phyloP scores from a whole-genome alignment of 2,113 vertebrate species.

The Baryphthengus martii region DNA sequence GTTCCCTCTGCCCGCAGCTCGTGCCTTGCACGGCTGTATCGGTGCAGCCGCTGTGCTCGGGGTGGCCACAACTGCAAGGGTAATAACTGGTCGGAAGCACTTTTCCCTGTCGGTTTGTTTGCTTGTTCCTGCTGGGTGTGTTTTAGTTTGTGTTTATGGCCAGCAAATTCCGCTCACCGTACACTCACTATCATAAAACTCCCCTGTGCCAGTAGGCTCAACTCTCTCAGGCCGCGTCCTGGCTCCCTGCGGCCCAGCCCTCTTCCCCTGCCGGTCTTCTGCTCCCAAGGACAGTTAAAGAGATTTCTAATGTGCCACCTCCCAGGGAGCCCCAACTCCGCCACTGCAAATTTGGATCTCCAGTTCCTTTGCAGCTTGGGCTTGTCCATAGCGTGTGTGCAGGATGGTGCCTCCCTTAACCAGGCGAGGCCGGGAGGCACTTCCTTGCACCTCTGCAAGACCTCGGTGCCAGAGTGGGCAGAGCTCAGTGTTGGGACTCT shows the following conservation, averaged over 20 bases:
- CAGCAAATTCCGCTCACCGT: background rate
- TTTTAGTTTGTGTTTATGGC: background rate
- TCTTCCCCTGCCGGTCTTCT: background rate
- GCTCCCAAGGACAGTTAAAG: background rate
- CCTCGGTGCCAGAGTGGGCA: background rate
- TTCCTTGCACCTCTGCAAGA: background rate
- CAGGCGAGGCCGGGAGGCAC: fast-evolving
- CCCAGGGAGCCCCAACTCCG: background rate
- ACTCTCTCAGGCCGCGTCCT: background rate
- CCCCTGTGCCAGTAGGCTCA: fast-evolving
- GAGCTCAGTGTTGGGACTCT: background rate
- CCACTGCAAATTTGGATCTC: background rate
- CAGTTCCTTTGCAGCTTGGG: background rate
- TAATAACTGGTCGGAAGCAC: background rate
- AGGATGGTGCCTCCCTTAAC: background rate
- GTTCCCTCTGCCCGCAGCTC: fast-evolving
- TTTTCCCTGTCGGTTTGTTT: background rate
- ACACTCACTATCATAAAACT: background rate
- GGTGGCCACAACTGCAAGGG: background rate
- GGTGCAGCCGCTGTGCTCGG: fast-evolving
- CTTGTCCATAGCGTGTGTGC: fast-evolving
- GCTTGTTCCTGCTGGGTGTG: background rate
- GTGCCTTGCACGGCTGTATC: fast-evolving
- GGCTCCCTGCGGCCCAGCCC: background rate
- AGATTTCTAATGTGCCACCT: background rate